phyloP scores from a whole-genome alignment of 2,113 vertebrate species.

The Phylloscopus trochiloides region DNA sequence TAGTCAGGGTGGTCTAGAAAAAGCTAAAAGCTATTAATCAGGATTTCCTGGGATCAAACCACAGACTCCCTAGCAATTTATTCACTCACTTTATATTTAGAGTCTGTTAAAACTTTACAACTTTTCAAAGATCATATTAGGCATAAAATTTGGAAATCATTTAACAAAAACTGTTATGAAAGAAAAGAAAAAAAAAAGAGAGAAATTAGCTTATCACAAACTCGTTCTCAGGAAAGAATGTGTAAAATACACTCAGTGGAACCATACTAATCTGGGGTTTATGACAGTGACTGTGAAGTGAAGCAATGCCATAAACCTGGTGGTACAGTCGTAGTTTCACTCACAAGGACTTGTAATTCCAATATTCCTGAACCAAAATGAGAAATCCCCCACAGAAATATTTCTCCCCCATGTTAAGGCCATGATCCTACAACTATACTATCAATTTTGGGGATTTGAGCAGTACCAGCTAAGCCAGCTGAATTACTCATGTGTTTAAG shows the following conservation, averaged over 20 bases:
- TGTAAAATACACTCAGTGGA: conserved; percentile 53
- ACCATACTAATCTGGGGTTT: conserved; percentile 58
- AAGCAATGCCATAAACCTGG: conserved; percentile 58
- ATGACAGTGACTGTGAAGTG: conserved; percentile 31
- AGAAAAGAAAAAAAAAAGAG: conserved; percentile 37
- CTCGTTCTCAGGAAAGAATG: conserved; percentile 42
- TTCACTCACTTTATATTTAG: conserved; percentile 58
- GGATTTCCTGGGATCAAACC: conserved; percentile 78
- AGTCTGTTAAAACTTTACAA: conserved; percentile 74
- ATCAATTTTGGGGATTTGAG: background rate
- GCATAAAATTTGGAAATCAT: conserved; percentile 66
- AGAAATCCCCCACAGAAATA: background rate
- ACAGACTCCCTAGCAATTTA: conserved; percentile 58
- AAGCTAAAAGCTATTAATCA: conserved; percentile 70
- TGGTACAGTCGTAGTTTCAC: conserved; percentile 25
- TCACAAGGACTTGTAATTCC: background rate
- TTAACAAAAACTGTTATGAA: conserved; percentile 39
- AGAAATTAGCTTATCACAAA: conserved; percentile 56
- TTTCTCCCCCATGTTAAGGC: background rate
- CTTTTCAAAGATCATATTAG: conserved; percentile 69
- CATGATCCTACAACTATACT: background rate
- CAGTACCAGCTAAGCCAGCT: background rate
- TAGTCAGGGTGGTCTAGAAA: conserved; percentile 73
- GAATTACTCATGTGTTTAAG: background rate
- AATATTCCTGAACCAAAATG: background rate